Evolutionary conservation across 2,113 vertebrate species (phyloP), one percentile per base, ranked within the genome.

Genomic region (Riparia riparia): DNA sequence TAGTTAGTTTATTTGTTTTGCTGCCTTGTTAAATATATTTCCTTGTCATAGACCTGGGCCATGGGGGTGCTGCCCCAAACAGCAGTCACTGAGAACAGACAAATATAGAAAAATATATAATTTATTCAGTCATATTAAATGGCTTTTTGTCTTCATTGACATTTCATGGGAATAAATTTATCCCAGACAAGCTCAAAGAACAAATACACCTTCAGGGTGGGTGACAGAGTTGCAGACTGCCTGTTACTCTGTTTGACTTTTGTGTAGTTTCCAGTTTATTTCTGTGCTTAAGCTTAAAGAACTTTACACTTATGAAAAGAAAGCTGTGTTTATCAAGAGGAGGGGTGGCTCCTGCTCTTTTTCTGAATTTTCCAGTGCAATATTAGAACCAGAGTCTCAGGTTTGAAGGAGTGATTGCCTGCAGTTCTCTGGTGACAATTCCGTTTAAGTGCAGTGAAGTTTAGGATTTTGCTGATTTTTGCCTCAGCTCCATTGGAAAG

Each of bases 381-480:
- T 70, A 64, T 24, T 4, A 70, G 53, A 54, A 12, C 2, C 21
- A n/a, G 1, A 1, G 26, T 26, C 39, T 81, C 21, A 44, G 58
- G 18, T 70, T 42, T 65, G 61, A 51, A 80, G 82, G 66, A 22
- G 0, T 42, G 54, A 15, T 32, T 57, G 14, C 21, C 31, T 61
- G 6, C 32, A 32, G 0, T 17, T 65, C 44, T 19, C 6, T 42
- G 58, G 71, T 49, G 66, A 15, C 24, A 44, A 5, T 17, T 18
- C 45, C 28, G 39, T 53, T 77, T 14, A 26, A 7, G 16, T 53
- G 11, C 66, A 16, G 1, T 6, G 56, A 18, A 26, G 26, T 39
- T 54, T 0, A 19, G 49, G 10, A 2, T 32, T 44, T 37, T 31
- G 41, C 1, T 56, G 17, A 14, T 39, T 22, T 22, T n/a, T 17